Conservation (phyloP, 2,888 invertebrate species). For the Lottia gigantea region DNA sequence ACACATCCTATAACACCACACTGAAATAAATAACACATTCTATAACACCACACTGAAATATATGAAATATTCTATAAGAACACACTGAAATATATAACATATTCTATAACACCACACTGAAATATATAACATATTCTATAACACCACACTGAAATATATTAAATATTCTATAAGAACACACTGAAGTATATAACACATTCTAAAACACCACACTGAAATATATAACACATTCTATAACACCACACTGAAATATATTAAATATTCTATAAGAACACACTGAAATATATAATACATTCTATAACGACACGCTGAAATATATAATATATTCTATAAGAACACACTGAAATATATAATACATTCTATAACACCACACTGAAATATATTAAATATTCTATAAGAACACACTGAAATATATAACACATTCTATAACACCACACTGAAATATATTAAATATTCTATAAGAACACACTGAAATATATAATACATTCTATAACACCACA, state of each 20-base stretch:
- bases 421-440: constrained; percentile 96
- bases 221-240: too few relatives aligned
- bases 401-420: constrained; percentile 62
- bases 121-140: constrained; percentile 86
- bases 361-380: too few relatives aligned
- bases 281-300: constrained; percentile 71
- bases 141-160: constrained; percentile 84
- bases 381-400: too few relatives aligned
- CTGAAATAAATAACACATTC: constrained; percentile 83
- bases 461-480: too few relatives aligned
- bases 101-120: too few relatives aligned
- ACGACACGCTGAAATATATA: too few relatives aligned
- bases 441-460: too few relatives aligned
- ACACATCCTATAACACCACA: not conserved
- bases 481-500: too few relatives aligned
- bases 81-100: not conserved
- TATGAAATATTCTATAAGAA: too few relatives aligned
- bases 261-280: constrained; percentile 93
- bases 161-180: constrained; percentile 99
- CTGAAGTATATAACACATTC: not conserved
- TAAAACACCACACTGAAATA: too few relatives aligned
- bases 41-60: constrained; percentile 90
- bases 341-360: too few relatives aligned
- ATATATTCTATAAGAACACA: too few relatives aligned
- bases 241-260: constrained; percentile 74